Evolutionary conservation across 2,888 invertebrate species (phyloP), one percentile per base, ranked within the genome.

Genomic region (Tetragonula carbonaria): DNA sequence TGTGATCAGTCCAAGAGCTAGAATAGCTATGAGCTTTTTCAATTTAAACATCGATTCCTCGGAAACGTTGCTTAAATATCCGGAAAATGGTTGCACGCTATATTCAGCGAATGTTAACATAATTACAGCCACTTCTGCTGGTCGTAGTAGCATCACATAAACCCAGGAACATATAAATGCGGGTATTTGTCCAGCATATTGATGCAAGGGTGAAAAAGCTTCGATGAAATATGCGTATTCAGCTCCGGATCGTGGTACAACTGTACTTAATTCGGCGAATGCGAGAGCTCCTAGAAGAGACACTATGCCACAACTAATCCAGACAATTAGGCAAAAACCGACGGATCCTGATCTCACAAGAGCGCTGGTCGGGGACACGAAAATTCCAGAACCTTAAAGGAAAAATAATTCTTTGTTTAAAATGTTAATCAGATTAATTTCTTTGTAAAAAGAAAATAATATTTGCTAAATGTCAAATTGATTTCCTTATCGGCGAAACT

Each of bases 281-380:
- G 97, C 96, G 82, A 98, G 93, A 0, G 97, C 97, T 88, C 98
- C 98, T 93, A 98, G 95, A 91, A 98, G 95, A 16, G 98, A 97
- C 83, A 98, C 96, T 5, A 97, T 90, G 75, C 98, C 98, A 88
- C 97, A 97, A 16, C 96, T 94, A 2, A 96, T 95, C 98, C 98
- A 98, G 74, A 98, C 95, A 50, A 98, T 95, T 11, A 98, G 95
- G 90, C 97, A 97, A 91, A 97, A 95, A 4, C 97, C 98, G 2
- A 98, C 96, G 11, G 98, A 98, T 59, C 98, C 98, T 0, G 97
- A 96, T 89, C 96, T 96, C 89, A 96, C 95, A 55, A 98, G 95
- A 0, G 98, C 98, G 11, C 97, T 96, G 5, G 97, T 96, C 2
- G 98, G 97, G 0, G 98, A 97, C 11, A 98, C 96, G 92, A 98